phyloP scores from a whole-genome alignment of 2,113 vertebrate species.

The Charadrius vociferus region DNA sequence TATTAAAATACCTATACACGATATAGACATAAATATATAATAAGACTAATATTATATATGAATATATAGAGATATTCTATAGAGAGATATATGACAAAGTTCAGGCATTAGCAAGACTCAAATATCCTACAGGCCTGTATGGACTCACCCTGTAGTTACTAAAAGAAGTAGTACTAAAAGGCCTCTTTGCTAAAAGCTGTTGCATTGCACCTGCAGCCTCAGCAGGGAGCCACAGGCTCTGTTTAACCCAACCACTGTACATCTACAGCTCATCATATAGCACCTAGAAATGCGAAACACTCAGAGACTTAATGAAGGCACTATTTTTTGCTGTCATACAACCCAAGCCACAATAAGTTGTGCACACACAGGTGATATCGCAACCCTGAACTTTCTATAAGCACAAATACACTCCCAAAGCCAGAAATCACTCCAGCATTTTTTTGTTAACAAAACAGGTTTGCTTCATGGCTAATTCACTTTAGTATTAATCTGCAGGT shows the following conservation, averaged over 20 bases:
- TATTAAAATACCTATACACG: neutral
- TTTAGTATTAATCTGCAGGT: neutral
- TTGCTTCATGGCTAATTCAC: neutral
- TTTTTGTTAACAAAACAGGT: neutral
- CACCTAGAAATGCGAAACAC: neutral
- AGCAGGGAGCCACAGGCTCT: neutral
- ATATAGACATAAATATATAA: neutral
- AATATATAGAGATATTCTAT: neutral
- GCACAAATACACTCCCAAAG: neutral
- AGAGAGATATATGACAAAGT: neutral
- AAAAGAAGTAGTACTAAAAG: neutral
- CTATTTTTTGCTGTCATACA: neutral
- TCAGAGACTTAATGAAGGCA: neutral
- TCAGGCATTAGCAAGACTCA: neutral
- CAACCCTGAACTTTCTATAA: neutral
- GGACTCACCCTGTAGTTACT: neutral
- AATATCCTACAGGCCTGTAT: neutral
- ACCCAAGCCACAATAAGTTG: neutral
- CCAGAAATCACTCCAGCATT: neutral
- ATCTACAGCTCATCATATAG: neutral
- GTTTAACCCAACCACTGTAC: neutral
- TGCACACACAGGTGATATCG: accelerated
- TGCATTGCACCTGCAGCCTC: neutral
- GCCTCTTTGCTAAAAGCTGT: neutral
- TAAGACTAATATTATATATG: neutral